These are phyloP conservation scores for Caracal caracal DNA, from an alignment of 2,113 vertebrate genomes.

Conservation along the genomic window DNA sequence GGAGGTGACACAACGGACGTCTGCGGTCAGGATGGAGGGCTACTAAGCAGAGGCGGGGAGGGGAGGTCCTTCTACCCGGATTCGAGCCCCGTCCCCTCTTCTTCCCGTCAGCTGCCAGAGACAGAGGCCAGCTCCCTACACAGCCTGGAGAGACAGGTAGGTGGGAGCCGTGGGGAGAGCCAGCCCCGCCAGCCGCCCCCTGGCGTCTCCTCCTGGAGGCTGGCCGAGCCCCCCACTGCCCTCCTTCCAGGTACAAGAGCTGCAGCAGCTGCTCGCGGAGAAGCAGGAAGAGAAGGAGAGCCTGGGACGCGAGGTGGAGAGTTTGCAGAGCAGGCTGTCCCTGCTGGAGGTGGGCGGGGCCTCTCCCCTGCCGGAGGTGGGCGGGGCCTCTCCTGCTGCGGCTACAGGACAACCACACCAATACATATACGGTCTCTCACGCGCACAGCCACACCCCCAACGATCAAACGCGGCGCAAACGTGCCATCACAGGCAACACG, in stretches of 20 bases:
- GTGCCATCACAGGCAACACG: not conserved
- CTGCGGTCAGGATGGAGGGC: not conserved
- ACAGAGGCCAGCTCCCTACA: constrained; percentile 80
- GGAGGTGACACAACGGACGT: not conserved
- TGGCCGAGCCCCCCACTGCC: not conserved
- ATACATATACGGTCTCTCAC: not conserved
- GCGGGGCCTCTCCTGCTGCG: not conserved
- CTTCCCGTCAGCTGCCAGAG: constrained; percentile 64
- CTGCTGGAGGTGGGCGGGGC: constrained; percentile 80
- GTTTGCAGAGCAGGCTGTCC: constrained; percentile 87
- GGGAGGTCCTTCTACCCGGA: no score
- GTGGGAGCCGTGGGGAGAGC: not conserved
- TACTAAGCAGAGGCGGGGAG: not conserved
- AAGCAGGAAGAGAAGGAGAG: constrained; percentile 90
- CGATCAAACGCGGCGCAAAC: not conserved
- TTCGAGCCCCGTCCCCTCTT: not conserved
- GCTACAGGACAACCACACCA: fast-evolving
- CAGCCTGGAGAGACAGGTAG: constrained; percentile 85
- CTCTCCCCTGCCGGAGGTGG: no score
- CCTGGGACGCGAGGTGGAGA: constrained; percentile 88
- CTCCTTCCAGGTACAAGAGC: constrained; percentile 86
- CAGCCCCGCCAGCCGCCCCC: no score
- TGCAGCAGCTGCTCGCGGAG: constrained; percentile 86
- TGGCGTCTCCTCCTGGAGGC: fast-evolving
- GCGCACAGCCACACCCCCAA: fast-evolving